Base-by-base conservation (phyloP, 2,797 vertebrate species). In the Lophius americanus region DNA sequence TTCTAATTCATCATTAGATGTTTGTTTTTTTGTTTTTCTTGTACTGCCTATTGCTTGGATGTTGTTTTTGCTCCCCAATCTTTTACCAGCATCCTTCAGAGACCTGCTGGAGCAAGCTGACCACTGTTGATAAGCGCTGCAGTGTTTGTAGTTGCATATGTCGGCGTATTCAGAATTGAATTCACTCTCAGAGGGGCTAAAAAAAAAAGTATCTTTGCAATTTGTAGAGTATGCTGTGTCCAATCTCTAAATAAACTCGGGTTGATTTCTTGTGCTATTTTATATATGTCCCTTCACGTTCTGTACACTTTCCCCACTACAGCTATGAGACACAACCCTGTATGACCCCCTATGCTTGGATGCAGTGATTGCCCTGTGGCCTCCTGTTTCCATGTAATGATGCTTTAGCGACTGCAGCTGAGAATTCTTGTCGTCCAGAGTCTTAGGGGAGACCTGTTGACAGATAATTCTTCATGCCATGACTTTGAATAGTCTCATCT, bases 81-180 rank as follows among this genome's bases (percentile, higher is more conserved):
- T 68, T 51, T 79, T 23, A 37, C 48, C 43, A 39, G 48, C 42
- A 76, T 55, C 66, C 59, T 73, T 80, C 64, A 60, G 43, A 75
- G 68, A 67, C 47, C 42, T 51, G 50, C 51, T 61, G 49, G 60
- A 60, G 60, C 67, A 75, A 63, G 65, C 74, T 82, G 81, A 75
- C 68, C 68, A 37, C 33, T 52, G 64, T 43, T 61, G 79, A 86
- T 83, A 85, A 82, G 70, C 68, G 59, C 73, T 9, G 2, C 38
- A 2, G 50, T 46, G 49, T 64, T 71, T 73, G 55, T 74, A 77
- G 75, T 66, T 68, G 38, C 14, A 42, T 38, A 36, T 68, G 46
- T 59, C 33, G 68, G 55, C 39, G 12, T 65, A 46, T 73, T 70
- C 57, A 35, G 70, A 67, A 75, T 77, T 75, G 64, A 51, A 81